Conservation (phyloP, 2,113 vertebrate genomes). For the Isurus oxyrinchus region DNA sequence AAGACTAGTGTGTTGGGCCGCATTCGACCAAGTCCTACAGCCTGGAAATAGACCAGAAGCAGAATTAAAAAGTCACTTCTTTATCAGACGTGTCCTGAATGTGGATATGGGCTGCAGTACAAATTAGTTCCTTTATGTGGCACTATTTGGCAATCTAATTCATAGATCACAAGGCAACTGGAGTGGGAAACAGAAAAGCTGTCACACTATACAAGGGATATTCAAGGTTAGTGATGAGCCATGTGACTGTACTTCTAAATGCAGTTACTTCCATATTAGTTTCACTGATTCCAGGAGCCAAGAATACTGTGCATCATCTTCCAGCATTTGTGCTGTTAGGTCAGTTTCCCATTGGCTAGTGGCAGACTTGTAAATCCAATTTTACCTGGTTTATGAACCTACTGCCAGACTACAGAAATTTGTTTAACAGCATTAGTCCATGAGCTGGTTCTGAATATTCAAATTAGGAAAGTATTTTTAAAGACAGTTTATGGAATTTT, state of each 20-base stretch:
- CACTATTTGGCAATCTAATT: background rate
- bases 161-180: background rate
- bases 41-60: conserved; percentile 56
- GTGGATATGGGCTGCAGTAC: background rate
- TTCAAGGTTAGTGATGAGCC: background rate
- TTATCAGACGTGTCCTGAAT: background rate
- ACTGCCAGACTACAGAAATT: background rate
- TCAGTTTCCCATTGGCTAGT: background rate
- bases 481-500: background rate
- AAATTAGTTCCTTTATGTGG: background rate
- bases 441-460: background rate
- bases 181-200: background rate
- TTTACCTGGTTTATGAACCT: background rate
- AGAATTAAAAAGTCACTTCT: background rate
- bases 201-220: background rate
- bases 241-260: background rate
- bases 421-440: background rate
- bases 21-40: conserved; percentile 86
- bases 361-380: background rate
- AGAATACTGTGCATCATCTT: background rate
- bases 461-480: background rate
- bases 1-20: conserved; percentile 89
- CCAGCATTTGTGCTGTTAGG: background rate
- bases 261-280: background rate
- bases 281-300: background rate